phyloP scores from a whole-genome alignment of 2,113 vertebrate genomes.

The Prunella fulvescens region DNA sequence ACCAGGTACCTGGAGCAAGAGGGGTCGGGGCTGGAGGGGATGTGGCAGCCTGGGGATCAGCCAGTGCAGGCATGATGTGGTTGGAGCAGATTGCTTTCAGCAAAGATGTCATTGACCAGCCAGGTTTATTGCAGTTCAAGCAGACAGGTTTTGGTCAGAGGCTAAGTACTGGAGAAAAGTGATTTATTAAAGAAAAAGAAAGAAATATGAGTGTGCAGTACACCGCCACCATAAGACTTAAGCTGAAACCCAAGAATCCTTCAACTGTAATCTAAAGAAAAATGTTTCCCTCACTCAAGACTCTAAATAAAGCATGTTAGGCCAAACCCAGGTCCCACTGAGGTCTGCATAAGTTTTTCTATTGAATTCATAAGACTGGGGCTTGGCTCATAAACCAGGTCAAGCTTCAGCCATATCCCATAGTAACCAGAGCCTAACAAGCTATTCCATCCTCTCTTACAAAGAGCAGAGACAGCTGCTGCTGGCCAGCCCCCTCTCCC shows the following conservation, averaged over 20 bases:
- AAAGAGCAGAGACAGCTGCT: not conserved
- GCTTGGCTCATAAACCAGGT: constrained; percentile 43
- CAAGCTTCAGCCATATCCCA: constrained; percentile 30
- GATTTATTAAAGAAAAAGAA: constrained; percentile 30
- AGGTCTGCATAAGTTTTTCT: not conserved
- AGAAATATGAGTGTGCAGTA: not conserved
- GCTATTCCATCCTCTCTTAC: not conserved
- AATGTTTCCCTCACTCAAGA: constrained; percentile 32
- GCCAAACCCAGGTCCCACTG: constrained; percentile 41
- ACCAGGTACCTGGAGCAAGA: not conserved
- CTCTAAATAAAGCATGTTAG: constrained; percentile 9
- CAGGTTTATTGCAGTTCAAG: not conserved
- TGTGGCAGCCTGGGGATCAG: not conserved
- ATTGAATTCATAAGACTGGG: not conserved
- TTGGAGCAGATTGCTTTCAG: not conserved
- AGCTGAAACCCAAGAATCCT: constrained; percentile 57
- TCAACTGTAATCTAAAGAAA: constrained; percentile 42
- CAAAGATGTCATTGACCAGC: not conserved
- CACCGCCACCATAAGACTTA: not conserved
- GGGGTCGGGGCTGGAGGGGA: accelerated
- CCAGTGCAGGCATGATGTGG: not conserved
- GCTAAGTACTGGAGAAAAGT: not conserved
- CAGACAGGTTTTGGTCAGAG: constrained; percentile 14
- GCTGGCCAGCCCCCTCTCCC: not conserved
- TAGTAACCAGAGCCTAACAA: constrained; percentile 21